phyloP scores from a whole-genome alignment of 2,888 invertebrate species.

The Fragum fragum region DNA sequence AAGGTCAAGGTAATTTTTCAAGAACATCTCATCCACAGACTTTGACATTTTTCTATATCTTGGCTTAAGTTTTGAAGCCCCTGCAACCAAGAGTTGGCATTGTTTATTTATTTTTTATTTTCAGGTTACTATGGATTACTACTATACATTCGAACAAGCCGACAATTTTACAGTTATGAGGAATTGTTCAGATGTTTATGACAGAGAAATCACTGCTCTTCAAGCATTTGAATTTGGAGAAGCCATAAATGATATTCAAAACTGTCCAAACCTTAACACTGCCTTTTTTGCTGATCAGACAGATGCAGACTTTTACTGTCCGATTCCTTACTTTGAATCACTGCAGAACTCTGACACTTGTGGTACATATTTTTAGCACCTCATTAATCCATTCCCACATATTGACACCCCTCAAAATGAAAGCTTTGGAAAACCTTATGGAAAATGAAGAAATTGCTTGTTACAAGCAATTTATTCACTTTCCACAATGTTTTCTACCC shows the following conservation, averaged over 20 bases:
- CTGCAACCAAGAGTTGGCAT: no score
- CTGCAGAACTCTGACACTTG: not conserved
- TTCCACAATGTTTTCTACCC: no score
- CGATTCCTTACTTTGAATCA: constrained; percentile 17
- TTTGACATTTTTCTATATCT: no score
- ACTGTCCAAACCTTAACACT: not conserved
- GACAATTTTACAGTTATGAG: not conserved
- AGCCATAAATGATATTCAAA: not conserved
- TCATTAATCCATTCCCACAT: no score
- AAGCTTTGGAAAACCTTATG: no score
- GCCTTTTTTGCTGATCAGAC: not conserved
- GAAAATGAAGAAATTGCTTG: no score
- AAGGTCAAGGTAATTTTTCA: no score
- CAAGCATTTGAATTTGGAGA: not conserved
- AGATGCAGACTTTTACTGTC: not conserved
- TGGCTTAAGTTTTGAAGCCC: no score
- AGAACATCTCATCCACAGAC: no score
- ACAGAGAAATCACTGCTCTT: not conserved
- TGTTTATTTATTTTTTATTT: not conserved
- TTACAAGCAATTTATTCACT: no score
- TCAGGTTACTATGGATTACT: constrained; percentile 19
- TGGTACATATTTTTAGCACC: constrained; percentile 9
- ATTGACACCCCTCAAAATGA: no score
- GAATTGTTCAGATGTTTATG: not conserved
- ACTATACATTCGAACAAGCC: constrained; percentile 8